A percentile compares a stretch with the other conserved stretches of the same genome.
Conservation (phyloP, 1,140 invertebrate genomes). For the Vanessa atalanta region DNA sequence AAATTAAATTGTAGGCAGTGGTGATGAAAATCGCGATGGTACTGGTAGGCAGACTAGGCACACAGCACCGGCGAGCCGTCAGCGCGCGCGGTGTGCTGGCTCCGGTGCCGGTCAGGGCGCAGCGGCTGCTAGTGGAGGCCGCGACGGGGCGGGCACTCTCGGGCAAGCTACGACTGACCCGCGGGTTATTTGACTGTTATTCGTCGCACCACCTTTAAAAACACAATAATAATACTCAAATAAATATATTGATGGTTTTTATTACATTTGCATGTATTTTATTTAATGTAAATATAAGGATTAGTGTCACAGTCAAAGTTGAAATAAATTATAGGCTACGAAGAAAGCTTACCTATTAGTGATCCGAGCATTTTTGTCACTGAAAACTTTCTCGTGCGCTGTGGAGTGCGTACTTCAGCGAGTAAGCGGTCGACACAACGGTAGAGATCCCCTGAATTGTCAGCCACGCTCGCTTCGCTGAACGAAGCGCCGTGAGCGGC, state of each 20-base stretch:
- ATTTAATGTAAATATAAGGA: too few relatives aligned
- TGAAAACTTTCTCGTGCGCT: slow-evolving; percentile 86
- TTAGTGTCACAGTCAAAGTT: too few relatives aligned
- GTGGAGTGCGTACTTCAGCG: slow-evolving; percentile 82
- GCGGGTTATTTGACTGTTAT: slow-evolving; percentile 63
- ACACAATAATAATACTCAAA: neutral
- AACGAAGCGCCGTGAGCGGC: slow-evolving; percentile 85
- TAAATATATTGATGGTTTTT: too few relatives aligned
- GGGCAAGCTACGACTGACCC: slow-evolving; percentile 80
- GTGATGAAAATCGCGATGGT: slow-evolving; percentile 53
- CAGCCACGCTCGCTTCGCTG: slow-evolving; percentile 88
- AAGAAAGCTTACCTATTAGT: slow-evolving; percentile 81
- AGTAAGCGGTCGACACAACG: slow-evolving; percentile 85
- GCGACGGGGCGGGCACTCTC: slow-evolving; percentile 75
- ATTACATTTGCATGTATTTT: too few relatives aligned
- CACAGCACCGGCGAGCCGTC: slow-evolving; percentile 62
- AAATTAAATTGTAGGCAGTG: slow-evolving; percentile 39
- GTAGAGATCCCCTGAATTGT: slow-evolving; percentile 86
- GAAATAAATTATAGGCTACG: neutral
- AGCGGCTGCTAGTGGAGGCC: slow-evolving; percentile 78
- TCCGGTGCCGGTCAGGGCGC: slow-evolving; percentile 78
- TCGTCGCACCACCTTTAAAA: slow-evolving; percentile 56
- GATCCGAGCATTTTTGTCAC: slow-evolving; percentile 91
- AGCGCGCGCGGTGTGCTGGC: slow-evolving; percentile 69
- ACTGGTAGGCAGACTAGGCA: slow-evolving; percentile 73